Percentiles rank a stretch among this genome's conserved stretches.
These are phyloP conservation scores for Scolanthus callimorphus DNA, from an alignment of 92 coral and sea anemone species.

Conservation along the genomic window DNA sequence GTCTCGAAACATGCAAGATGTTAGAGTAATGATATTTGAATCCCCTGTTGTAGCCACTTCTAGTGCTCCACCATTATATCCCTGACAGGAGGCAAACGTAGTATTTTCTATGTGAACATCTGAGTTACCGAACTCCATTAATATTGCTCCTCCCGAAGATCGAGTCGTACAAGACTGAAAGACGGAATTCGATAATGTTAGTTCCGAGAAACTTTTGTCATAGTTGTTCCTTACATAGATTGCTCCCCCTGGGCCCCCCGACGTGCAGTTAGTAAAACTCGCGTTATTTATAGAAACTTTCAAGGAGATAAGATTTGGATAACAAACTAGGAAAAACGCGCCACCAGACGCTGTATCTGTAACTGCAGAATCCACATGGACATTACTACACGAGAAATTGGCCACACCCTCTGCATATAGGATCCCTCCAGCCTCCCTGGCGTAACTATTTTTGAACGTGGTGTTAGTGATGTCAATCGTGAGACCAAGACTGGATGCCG, in stretches of 20 bases:
- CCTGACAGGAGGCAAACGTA: conserved; percentile 7
- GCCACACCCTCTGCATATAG: neutral
- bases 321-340: neutral
- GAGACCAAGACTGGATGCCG: neutral
- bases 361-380: neutral
- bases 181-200: conserved; percentile 13
- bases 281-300: no score
- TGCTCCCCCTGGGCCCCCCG: conserved; percentile 19
- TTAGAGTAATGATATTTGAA: neutral
- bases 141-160: conserved; percentile 23
- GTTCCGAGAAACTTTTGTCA: neutral
- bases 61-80: conserved; percentile 10
- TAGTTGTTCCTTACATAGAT: neutral
- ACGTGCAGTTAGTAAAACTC: conserved; percentile 4
- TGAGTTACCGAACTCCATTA: neutral
- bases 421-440: neutral
- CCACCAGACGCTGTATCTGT: conserved; percentile 1
- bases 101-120: conserved; percentile 1
- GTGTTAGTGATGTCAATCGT: neutral
- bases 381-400: neutral
- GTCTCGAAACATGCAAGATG: conserved; percentile 1
- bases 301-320: no score
- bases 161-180: conserved; percentile 10
- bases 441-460: conserved; percentile 1
- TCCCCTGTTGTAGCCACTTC: neutral